A percentile compares a stretch with the other conserved stretches of the same genome.
Conservation (phyloP, 2,113 vertebrate species). For the Nycticryphes semicollaris region DNA sequence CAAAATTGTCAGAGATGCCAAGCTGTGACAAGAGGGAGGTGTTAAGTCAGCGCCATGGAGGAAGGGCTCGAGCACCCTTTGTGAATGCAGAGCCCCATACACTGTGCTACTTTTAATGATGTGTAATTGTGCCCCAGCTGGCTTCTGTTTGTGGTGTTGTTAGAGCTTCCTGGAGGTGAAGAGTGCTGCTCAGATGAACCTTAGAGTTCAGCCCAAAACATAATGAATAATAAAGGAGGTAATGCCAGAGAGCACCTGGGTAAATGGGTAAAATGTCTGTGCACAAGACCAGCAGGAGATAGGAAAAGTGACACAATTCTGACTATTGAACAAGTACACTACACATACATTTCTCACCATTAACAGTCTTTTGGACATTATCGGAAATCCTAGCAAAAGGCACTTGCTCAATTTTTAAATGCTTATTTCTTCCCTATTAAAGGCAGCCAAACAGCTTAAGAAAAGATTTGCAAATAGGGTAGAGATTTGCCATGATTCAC, state of each 20-base stretch:
- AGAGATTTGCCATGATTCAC: background rate
- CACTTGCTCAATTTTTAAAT: rapidly evolving
- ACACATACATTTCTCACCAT: background rate
- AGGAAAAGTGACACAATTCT: background rate
- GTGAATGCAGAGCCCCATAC: background rate
- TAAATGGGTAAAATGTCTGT: background rate
- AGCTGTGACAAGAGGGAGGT: background rate
- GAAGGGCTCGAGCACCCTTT: rapidly evolving
- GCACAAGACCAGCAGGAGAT: background rate
- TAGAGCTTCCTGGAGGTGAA: background rate
- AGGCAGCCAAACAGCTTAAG: background rate
- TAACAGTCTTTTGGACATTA: background rate
- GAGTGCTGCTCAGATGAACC: background rate
- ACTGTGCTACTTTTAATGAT: background rate
- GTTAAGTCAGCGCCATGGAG: background rate
- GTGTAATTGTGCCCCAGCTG: background rate
- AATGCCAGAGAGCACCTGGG: background rate
- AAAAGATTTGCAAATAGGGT: background rate
- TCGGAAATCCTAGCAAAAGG: background rate
- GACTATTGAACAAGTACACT: background rate
- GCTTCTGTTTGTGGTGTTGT: background rate
- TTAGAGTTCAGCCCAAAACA: background rate
- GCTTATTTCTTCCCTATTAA: background rate
- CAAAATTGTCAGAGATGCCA: background rate
- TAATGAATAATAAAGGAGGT: background rate